Percentiles rank a stretch among this genome's conserved stretches.
These are phyloP conservation scores for Subanguina moxae DNA, from an alignment of 1,140 invertebrate species.

Conservation along the genomic window DNA sequence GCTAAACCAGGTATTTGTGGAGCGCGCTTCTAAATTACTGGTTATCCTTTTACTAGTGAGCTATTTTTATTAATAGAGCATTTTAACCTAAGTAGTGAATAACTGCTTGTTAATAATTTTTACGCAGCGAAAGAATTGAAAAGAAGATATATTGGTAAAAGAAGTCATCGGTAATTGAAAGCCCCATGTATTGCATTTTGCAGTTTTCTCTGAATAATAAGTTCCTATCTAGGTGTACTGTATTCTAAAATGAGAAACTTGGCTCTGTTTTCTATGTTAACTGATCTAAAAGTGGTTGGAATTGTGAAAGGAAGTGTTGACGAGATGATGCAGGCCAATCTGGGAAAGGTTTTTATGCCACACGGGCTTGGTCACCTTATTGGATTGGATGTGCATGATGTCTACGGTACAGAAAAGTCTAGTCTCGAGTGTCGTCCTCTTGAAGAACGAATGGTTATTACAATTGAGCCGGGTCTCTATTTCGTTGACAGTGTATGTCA, in stretches of 20 bases:
- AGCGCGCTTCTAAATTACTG: too few relatives aligned
- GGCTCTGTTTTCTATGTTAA: constrained; percentile 74
- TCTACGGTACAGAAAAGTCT: constrained; percentile 70
- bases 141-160: too few relatives aligned
- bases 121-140: too few relatives aligned
- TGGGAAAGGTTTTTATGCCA: constrained; percentile 85
- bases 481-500: constrained; percentile 70
- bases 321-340: constrained; percentile 73
- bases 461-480: constrained; percentile 93
- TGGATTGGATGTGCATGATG: constrained; percentile 89
- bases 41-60: too few relatives aligned
- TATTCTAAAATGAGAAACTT: constrained; percentile 86
- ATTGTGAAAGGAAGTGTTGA: constrained; percentile 78
- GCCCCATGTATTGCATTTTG: too few relatives aligned
- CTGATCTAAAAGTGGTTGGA: constrained; percentile 71
- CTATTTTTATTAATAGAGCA: too few relatives aligned
- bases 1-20: constrained; percentile 70
- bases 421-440: constrained; percentile 74
- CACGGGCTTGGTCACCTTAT: constrained; percentile 83
- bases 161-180: too few relatives aligned
- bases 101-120: too few relatives aligned
- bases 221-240: constrained; percentile 61
- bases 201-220: too few relatives aligned
- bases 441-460: constrained; percentile 80
- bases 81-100: too few relatives aligned